Percentiles rank a stretch among this genome's conserved stretches.
Conservation (phyloP, 1,140 invertebrate genomes). For the Drosophila triauraria region DNA sequence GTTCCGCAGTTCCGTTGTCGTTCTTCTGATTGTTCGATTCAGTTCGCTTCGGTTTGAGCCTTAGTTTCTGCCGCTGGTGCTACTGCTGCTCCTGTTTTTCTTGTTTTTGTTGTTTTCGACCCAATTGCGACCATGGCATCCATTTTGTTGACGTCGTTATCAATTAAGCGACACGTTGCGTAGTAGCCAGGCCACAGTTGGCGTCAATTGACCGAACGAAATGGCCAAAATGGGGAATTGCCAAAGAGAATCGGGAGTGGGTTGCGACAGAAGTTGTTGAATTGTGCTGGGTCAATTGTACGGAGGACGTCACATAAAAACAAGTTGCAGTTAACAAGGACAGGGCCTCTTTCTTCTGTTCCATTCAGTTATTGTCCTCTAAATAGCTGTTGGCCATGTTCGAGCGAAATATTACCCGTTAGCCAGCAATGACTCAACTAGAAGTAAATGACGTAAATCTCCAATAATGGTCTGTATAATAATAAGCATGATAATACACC, state of each 20-base stretch:
- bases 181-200: constrained; percentile 72
- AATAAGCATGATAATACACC: constrained; percentile 10
- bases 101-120: constrained; percentile 49
- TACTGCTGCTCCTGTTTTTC: constrained; percentile 19
- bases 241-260: background rate
- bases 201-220: constrained; percentile 66
- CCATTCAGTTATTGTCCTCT: constrained; percentile 53
- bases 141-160: constrained; percentile 80
- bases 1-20: constrained; percentile 22
- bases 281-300: constrained; percentile 48
- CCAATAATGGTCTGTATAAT: constrained; percentile 15
- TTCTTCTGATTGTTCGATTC: constrained; percentile 45
- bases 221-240: constrained; percentile 52
- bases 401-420: constrained; percentile 34
- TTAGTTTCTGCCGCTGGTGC: constrained; percentile 8
- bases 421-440: constrained; percentile 25
- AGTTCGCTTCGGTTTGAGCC: constrained; percentile 30
- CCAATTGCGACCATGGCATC: constrained; percentile 67
- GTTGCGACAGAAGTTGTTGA: constrained; percentile 20
- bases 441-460: constrained; percentile 27
- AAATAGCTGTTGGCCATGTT: constrained; percentile 45
- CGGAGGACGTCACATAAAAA: constrained; percentile 51
- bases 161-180: constrained; percentile 78
- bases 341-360: constrained; percentile 24
- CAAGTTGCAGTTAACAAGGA: constrained; percentile 57